Conservation (phyloP, 2,888 invertebrate species). For the Thyatira batis region DNA sequence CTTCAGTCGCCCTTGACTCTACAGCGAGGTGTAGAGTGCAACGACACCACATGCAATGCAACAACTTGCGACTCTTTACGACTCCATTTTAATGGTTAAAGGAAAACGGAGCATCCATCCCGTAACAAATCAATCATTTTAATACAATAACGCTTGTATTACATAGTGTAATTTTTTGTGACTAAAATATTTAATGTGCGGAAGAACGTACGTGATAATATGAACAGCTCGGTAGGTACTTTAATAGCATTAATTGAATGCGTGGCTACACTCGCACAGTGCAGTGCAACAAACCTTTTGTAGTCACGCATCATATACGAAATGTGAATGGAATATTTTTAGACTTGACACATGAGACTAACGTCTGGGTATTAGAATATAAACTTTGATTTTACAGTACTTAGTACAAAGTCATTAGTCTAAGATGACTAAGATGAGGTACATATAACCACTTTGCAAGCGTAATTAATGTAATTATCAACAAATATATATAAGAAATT, state of each 20-base stretch:
- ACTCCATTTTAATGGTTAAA: constrained; percentile 1
- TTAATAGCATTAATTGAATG: constrained; percentile 57
- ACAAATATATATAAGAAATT: too few relatives aligned
- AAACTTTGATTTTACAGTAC: too few relatives aligned
- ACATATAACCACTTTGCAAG: too few relatives aligned
- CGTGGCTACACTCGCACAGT: constrained; percentile 37
- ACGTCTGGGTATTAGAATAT: constrained; percentile 25
- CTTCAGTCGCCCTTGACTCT: constrained; percentile 66
- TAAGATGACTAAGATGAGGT: too few relatives aligned
- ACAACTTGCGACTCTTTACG: constrained; percentile 15
- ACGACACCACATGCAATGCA: constrained; percentile 43
- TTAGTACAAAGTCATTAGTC: too few relatives aligned
- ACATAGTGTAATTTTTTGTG: background rate
- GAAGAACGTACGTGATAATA: constrained; percentile 44
- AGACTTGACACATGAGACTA: constrained; percentile 37
- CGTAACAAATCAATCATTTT: background rate
- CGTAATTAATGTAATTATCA: too few relatives aligned
- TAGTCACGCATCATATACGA: constrained; percentile 34
- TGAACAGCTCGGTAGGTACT: constrained; percentile 27
- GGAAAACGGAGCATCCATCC: background rate
- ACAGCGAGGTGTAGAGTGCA: constrained; percentile 56
- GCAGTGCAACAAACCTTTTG: constrained; percentile 44
- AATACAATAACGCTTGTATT: background rate
- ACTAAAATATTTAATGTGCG: constrained; percentile 11
- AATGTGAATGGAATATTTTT: constrained; percentile 51